These are phyloP conservation scores for Dromiciops gliroides DNA, from an alignment of 2,113 vertebrate species.

Conservation along the genomic window DNA sequence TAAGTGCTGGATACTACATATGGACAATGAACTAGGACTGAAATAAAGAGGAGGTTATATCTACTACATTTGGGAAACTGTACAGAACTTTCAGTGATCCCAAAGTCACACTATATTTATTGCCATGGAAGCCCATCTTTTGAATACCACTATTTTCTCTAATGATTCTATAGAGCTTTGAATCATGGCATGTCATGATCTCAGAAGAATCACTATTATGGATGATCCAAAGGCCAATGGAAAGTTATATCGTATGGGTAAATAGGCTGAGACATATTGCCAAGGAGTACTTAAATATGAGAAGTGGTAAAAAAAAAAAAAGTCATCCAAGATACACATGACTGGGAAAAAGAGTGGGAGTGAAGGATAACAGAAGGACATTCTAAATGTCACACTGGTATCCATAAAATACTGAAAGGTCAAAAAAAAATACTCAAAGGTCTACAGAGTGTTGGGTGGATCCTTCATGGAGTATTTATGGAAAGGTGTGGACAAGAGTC, in stretches of 20 bases:
- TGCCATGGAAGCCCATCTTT: background rate
- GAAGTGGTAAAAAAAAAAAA: background rate
- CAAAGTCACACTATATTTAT: background rate
- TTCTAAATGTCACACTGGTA: background rate
- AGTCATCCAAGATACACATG: background rate
- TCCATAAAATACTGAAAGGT: background rate
- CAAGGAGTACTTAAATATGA: background rate
- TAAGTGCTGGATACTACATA: background rate
- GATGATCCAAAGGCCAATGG: background rate
- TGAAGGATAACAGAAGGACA: background rate
- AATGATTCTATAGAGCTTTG: background rate
- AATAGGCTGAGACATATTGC: background rate
- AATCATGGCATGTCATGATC: background rate
- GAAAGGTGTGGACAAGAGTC: background rate
- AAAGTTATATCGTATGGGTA: background rate
- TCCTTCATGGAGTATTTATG: background rate
- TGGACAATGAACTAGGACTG: background rate
- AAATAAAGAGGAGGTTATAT: background rate
- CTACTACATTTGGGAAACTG: background rate
- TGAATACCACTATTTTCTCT: background rate
- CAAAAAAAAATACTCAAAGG: background rate
- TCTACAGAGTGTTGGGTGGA: background rate
- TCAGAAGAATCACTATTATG: background rate
- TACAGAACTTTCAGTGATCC: background rate
- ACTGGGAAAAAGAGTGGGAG: background rate